Evolutionary conservation across 2,113 vertebrate species (phyloP).

Genomic region (Cyprinodon variegatus): DNA sequence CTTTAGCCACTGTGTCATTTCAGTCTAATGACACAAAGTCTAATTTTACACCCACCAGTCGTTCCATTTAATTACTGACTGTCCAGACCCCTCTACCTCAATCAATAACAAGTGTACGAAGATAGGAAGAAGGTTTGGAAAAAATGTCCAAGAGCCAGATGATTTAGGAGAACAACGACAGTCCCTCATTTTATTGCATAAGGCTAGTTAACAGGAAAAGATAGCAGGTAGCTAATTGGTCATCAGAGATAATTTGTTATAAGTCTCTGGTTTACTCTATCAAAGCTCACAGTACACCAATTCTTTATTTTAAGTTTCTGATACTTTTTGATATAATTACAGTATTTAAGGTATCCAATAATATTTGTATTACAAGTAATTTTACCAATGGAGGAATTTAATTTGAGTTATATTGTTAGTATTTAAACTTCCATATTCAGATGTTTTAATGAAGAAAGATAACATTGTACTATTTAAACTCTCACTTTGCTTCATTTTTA

Average conservation of each 20-base stretch:
- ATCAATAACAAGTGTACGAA: constrained; percentile 74
- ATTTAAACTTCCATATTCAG: constrained; percentile 3
- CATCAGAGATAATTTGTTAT: constrained; percentile 30
- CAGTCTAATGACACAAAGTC: constrained; percentile 79
- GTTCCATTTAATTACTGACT: constrained; percentile 81
- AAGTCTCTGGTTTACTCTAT: constrained; percentile 19
- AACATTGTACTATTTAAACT: neutral
- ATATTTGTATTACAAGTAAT: too few species aligned
- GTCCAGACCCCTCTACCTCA: constrained; percentile 71
- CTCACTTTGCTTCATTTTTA: neutral
- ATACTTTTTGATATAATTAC: constrained; percentile 27
- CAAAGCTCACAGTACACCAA: constrained; percentile 18
- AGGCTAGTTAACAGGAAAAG: constrained; percentile 26
- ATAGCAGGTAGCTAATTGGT: constrained; percentile 52
- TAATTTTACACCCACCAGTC: constrained; percentile 83
- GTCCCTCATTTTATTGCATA: constrained; percentile 43
- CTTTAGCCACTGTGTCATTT: constrained; percentile 66
- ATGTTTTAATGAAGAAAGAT: neutral
- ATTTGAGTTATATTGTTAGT: constrained; percentile 19
- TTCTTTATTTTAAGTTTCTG: constrained; percentile 24
- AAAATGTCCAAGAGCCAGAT: constrained; percentile 41
- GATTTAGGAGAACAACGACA: constrained; percentile 43
- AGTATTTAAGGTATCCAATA: constrained; percentile 4
- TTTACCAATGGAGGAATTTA: too few species aligned
- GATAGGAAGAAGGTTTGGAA: constrained; percentile 45